Evolutionary conservation across 2,888 invertebrate genomes (phyloP), one percentile per base, ranked within the genome.

Genomic region (Pogonocherus hispidulus): DNA sequence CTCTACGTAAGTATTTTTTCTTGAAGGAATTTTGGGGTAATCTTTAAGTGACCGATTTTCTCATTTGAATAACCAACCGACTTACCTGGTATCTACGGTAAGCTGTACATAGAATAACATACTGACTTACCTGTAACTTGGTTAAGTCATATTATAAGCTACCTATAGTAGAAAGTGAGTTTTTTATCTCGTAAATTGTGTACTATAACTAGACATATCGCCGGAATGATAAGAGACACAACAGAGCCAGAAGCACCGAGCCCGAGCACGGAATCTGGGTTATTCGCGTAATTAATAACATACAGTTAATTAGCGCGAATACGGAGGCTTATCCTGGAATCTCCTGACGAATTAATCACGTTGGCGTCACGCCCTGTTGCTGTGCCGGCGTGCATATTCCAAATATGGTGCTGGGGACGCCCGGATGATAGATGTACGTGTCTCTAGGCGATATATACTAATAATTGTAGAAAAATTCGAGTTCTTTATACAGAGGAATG

Each of bases 311-410:
- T 32, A 52, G 27, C 32, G 52, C 27, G 32, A 16, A 27, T 52
- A 52, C 52, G 11, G 20, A 14, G 18, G 32, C 19, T 32, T 32
- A 52, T 18, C 16, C 52, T 32, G 16, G 32, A 52, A 32, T 32
- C 9, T 11, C 16, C n/a, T 32, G 32, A 52, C 32, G 19, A 52
- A 52, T 52, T 52, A 52, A 52, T 52, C 52, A 52, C 32, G 3
- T 16, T 52, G 32, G 32, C 32, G 52, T 14, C 3, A 52, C 27
- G 52, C 52, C 52, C 52, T 52, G 52, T 52, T 52, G 52, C 52
- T 52, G 32, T 32, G 19, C 22, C 22, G 5, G 5, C 19, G 2
- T 5, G 41, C 41, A 41, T 32, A 32, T 1, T n/a, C 41, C n/a
- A 2, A 3, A 9, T 9, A 1, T 22, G 32, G 32, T 22, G n/a